Percentiles rank a stretch among this genome's conserved stretches.
Conservation (phyloP, 2,888 invertebrate species). For the Oasisia sp. region DNA sequence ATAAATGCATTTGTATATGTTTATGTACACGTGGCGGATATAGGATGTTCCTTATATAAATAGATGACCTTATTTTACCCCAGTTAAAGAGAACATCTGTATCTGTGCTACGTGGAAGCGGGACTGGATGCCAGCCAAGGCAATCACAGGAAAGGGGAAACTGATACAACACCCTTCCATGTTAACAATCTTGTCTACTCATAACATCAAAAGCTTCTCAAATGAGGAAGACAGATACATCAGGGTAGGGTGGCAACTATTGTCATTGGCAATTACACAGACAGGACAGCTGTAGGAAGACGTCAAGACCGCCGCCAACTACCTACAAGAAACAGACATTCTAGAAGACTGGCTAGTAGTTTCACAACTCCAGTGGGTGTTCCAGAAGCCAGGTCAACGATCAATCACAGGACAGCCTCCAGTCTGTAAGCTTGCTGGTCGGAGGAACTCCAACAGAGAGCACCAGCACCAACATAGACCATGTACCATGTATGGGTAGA, state of each 20-base stretch:
- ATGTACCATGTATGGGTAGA: too few species aligned
- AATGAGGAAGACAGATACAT: not conserved
- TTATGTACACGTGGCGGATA: not conserved
- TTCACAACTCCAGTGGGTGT: not conserved
- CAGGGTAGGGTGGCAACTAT: not conserved
- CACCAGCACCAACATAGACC: too few species aligned
- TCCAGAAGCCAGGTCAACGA: not conserved
- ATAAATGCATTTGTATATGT: too few species aligned
- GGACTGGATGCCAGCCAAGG: not conserved
- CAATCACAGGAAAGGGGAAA: not conserved
- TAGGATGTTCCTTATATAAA: not conserved
- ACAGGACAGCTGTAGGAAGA: not conserved
- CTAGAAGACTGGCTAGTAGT: not conserved
- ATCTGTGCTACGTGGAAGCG: not conserved
- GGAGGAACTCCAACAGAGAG: not conserved
- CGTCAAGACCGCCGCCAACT: not conserved
- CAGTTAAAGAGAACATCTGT: not conserved
- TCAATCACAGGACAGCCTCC: not conserved
- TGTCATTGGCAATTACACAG: not conserved
- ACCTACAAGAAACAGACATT: not conserved
- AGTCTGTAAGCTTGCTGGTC: not conserved
- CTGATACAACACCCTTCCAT: not conserved
- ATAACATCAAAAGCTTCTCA: not conserved
- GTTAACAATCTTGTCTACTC: not conserved
- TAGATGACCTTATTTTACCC: not conserved